Base-by-base conservation (phyloP, 2,888 invertebrate genomes). In the Volucella inflata region DNA sequence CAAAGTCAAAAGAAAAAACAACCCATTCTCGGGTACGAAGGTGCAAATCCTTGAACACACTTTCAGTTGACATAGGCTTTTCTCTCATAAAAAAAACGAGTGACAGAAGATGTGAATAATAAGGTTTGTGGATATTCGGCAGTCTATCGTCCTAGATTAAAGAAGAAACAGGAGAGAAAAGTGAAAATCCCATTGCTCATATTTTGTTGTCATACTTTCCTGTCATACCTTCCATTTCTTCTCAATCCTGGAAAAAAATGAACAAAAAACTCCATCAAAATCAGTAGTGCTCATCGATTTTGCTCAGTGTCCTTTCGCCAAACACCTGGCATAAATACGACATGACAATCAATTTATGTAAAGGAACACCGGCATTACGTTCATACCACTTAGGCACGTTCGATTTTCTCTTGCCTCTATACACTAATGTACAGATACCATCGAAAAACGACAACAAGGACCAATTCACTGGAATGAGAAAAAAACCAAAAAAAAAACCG, bases 261-360 rank as follows among this genome's bases (percentile, higher is more conserved):
- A 30, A 30, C n/a, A 6, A 21, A 30, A 30, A 30, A 30, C 4
- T 30, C 30, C 14, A 4, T 16, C 14, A 21, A 46, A 44, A 40
- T 12, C 30, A n/a, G 36, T 42, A 50, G 36, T 75, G 50, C 42
- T 38, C 57, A 68, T 79, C 68, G 70, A 83, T 79, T 75, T 79
- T 59, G 36, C 44, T 16, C 42, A 40, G 36, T 51, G 38, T 60
- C 74, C 59, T 60, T 38, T 38, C 14, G 57, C 40, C 17, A 59
- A 79, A 75, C 75, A 84, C 84, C 79, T 75, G 84, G 59, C 48
- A 74, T 70, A 68, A 68, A 80, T 80, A 75, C 60, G 75, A 80
- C 84, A 79, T 80, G 75, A 75, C 84, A 84, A 84, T 84, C 64
- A 84, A 79, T 84, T 75, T 71, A 46, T 71, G 65, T 65, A 75